Percentiles rank a stretch among this genome's conserved stretches.
Conservation (phyloP, 2,888 invertebrate species). For the Falcaria lacertinaria region DNA sequence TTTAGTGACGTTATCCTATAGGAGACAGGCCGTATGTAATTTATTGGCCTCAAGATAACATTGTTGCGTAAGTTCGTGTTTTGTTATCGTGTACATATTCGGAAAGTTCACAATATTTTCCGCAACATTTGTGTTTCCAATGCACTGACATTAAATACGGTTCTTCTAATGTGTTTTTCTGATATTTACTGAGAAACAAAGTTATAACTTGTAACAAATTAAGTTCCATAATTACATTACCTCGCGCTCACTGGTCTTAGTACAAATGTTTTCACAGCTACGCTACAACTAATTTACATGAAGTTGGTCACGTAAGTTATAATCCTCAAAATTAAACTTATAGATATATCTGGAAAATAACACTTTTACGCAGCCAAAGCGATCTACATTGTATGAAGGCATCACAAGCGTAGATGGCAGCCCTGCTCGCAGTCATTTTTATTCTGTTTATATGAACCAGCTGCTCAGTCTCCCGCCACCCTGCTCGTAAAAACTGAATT, state of each 20-base stretch:
- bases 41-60: constrained; percentile 27
- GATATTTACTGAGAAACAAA: no score
- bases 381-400: constrained; percentile 14
- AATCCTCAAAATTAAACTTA: no score
- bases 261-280: no score
- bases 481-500: constrained; percentile 64
- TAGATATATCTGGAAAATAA: no score
- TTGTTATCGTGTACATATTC: background rate
- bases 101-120: background rate
- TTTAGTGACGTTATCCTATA: constrained; percentile 13
- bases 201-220: no score
- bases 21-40: constrained; percentile 12
- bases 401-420: constrained; percentile 45
- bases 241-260: no score
- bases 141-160: no score
- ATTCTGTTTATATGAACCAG: constrained; percentile 67
- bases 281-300: no score
- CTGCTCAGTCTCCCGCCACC: constrained; percentile 56
- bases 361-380: no score
- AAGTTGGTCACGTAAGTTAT: no score
- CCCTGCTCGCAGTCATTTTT: constrained; percentile 54
- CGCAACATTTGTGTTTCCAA: background rate
- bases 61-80: constrained; percentile 19
- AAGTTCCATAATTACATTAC: no score
- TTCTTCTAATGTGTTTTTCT: no score